phyloP scores from a whole-genome alignment of 2,888 invertebrate species.

The Oithona nana region DNA sequence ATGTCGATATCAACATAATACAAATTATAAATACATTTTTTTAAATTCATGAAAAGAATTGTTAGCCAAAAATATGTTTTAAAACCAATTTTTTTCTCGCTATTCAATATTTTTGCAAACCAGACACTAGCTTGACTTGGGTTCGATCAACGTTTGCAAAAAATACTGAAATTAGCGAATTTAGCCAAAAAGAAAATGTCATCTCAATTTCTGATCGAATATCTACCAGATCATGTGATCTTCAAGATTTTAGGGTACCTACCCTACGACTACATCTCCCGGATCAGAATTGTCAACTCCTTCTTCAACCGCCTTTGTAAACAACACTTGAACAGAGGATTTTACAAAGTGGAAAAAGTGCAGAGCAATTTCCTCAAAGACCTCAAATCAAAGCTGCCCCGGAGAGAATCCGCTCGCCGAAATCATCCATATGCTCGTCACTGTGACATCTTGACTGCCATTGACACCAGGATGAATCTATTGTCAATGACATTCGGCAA shows the following conservation, averaged over 20 bases:
- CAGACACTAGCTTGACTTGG: no score
- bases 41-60: no score
- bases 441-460: constrained; percentile 67
- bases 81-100: no score
- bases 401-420: constrained; percentile 70
- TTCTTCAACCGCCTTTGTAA: constrained; percentile 53
- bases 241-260: neutral
- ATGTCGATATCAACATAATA: no score
- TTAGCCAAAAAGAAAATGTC: no score
- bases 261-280: neutral
- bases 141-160: no score
- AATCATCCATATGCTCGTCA: constrained; percentile 68
- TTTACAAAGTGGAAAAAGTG: constrained; percentile 53
- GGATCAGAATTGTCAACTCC: neutral
- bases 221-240: neutral
- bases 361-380: constrained; percentile 51
- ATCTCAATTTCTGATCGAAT: neutral
- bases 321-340: constrained; percentile 58
- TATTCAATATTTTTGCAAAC: no score
- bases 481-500: constrained; percentile 79
- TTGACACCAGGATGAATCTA: constrained; percentile 78
- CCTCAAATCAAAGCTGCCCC: constrained; percentile 59
- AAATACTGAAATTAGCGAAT: no score
- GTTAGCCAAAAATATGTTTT: no score
- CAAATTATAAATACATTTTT: no score